Percentiles rank a stretch among this genome's conserved stretches.
Conservation (phyloP, 2,797 vertebrate species). For the Loriculus beryllinus region DNA sequence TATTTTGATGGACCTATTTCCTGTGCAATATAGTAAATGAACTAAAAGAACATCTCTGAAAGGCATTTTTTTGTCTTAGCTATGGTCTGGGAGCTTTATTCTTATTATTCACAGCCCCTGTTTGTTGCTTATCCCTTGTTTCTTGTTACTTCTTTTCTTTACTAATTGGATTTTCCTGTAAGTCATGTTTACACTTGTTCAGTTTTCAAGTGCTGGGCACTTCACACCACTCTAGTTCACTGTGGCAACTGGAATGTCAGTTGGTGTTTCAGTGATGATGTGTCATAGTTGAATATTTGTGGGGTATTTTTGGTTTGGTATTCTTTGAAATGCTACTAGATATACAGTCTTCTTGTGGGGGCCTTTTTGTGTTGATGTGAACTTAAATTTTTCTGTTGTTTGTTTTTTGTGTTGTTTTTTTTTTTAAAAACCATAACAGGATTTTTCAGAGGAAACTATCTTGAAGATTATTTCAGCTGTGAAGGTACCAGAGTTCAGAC, state of each 20-base stretch:
- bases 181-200: neutral
- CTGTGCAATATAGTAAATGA: neutral
- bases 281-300: neutral
- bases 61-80: neutral
- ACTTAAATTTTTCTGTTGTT: neutral
- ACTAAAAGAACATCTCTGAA: neutral
- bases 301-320: neutral
- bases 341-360: neutral
- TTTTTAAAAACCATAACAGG: slow-evolving; percentile 73
- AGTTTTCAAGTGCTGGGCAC: neutral
- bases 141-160: neutral
- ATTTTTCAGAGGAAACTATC: slow-evolving; percentile 82
- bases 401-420: neutral
- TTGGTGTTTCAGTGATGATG: neutral
- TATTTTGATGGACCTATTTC: neutral
- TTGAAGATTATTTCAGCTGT: slow-evolving; percentile 80
- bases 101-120: neutral
- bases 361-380: neutral
- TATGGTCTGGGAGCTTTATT: neutral
- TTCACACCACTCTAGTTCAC: neutral
- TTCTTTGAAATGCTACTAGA: neutral
- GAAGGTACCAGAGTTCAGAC: slow-evolving; percentile 89
- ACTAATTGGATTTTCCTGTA: neutral
- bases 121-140: neutral
- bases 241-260: neutral